Evolutionary conservation across 2,888 invertebrate species (phyloP).

Genomic region (Nomada fucata): DNA sequence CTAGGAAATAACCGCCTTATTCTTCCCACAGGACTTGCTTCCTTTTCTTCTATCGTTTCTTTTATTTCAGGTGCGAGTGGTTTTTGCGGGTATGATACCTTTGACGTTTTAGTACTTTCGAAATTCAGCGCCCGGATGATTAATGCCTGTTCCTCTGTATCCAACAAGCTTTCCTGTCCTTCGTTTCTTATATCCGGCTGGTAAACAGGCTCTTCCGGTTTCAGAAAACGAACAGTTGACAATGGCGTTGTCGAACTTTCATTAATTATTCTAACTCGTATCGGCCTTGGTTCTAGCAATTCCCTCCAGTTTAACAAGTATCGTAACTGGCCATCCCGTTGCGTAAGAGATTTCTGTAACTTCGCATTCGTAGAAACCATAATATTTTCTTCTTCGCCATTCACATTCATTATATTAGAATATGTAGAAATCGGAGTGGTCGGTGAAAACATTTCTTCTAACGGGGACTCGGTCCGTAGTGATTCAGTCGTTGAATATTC

Average conservation of each 20-base stretch:
- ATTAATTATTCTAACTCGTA: neutral
- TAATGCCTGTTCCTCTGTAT: neutral
- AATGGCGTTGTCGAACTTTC: neutral
- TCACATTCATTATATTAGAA: neutral
- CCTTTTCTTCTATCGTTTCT: neutral
- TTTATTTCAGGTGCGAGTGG: neutral
- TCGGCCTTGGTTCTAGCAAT: neutral
- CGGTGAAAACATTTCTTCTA: neutral
- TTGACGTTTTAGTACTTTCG: neutral
- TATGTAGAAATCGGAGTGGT: neutral
- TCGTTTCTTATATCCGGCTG: neutral
- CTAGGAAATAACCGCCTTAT: neutral
- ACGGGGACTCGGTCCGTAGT: neutral
- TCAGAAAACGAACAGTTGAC: neutral
- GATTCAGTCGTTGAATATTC: neutral
- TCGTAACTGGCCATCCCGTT: neutral
- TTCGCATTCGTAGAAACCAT: neutral
- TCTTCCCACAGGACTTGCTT: neutral
- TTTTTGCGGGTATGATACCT: neutral
- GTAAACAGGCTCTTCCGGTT: neutral
- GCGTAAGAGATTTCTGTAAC: neutral
- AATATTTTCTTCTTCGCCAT: neutral
- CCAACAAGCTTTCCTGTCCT: neutral
- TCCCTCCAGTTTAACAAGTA: neutral
- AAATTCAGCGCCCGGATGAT: constrained; percentile 8